Evolutionary conservation across 2,113 vertebrate species (phyloP).

Genomic region (Triplophysa siluroides): DNA sequence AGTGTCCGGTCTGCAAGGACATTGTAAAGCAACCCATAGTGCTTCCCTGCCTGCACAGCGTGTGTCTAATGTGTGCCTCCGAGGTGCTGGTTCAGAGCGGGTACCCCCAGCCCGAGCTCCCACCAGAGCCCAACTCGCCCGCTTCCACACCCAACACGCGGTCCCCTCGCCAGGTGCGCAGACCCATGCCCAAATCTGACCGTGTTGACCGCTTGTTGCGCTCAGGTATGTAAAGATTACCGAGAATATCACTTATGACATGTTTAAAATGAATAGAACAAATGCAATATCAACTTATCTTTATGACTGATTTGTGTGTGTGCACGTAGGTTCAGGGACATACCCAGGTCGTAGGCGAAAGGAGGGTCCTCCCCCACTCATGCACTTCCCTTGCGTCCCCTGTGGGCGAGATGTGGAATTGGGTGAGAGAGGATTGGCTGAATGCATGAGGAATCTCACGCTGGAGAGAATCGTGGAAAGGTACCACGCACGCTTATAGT

Average conservation of each 20-base stretch:
- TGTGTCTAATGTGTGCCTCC: conserved; percentile 91
- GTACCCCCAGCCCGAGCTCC: conserved; percentile 82
- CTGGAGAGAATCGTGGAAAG: conserved; percentile 94
- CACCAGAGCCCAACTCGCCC: conserved; percentile 89
- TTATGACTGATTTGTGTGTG: conserved; percentile 65
- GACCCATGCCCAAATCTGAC: conserved; percentile 83
- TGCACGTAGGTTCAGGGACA: conserved; percentile 78
- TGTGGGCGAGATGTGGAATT: conserved; percentile 90
- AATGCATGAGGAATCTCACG: conserved; percentile 93
- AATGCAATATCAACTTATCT: neutral
- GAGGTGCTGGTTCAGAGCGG: conserved; percentile 91
- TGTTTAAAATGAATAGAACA: neutral
- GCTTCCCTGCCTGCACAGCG: conserved; percentile 90
- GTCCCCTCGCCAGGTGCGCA: conserved; percentile 86
- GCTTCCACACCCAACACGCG: conserved; percentile 89
- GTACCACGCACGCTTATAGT: conserved; percentile 63
- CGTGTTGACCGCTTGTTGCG: conserved; percentile 88
- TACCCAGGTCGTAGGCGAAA: conserved; percentile 87
- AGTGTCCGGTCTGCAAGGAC: conserved; percentile 91
- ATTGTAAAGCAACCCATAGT: conserved; percentile 94
- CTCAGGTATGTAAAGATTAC: conserved; percentile 72
- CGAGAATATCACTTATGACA: neutral
- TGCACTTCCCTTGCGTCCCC: conserved; percentile 87
- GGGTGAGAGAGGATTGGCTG: conserved; percentile 88
- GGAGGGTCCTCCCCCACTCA: conserved; percentile 72